Conservation (phyloP, 2,113 vertebrate species). For the Halcyon senegalensis region DNA sequence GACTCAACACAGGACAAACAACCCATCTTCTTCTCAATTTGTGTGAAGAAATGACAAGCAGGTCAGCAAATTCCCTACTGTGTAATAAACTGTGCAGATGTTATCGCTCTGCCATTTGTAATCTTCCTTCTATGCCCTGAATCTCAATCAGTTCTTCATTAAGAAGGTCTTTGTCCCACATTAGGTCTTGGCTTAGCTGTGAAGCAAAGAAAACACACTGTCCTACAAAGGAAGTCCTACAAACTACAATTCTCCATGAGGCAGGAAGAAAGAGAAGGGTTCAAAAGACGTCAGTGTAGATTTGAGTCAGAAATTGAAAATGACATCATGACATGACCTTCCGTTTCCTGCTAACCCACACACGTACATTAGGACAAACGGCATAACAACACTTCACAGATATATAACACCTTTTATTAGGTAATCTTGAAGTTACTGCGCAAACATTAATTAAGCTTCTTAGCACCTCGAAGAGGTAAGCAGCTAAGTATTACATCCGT, state of each 20-base stretch:
- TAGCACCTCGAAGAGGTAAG: conserved; percentile 29
- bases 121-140: neutral
- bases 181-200: neutral
- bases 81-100: neutral
- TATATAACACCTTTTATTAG: conserved; percentile 29
- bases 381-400: conserved; percentile 1
- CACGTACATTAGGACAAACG: neutral
- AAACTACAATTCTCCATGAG: conserved; percentile 21
- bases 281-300: conserved; percentile 27
- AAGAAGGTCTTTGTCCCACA: neutral
- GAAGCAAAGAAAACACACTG: conserved; percentile 12
- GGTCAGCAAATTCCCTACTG: neutral
- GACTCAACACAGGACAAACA: neutral
- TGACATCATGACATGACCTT: conserved; percentile 50
- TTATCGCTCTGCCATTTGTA: neutral
- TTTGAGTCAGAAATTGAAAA: conserved; percentile 56
- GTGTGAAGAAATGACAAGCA: neutral
- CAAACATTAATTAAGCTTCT: conserved; percentile 70
- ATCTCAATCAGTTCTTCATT: neutral
- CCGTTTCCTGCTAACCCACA: conserved; percentile 70
- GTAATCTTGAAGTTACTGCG: conserved; percentile 36
- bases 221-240: conserved; percentile 28
- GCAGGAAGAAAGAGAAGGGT: conserved; percentile 53
- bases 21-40: neutral
- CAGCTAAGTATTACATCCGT: conserved; percentile 28